Evolutionary conservation across 2,113 vertebrate species (phyloP), one percentile per base, ranked within the genome.

Genomic region (Crotophaga sulcirostris): DNA sequence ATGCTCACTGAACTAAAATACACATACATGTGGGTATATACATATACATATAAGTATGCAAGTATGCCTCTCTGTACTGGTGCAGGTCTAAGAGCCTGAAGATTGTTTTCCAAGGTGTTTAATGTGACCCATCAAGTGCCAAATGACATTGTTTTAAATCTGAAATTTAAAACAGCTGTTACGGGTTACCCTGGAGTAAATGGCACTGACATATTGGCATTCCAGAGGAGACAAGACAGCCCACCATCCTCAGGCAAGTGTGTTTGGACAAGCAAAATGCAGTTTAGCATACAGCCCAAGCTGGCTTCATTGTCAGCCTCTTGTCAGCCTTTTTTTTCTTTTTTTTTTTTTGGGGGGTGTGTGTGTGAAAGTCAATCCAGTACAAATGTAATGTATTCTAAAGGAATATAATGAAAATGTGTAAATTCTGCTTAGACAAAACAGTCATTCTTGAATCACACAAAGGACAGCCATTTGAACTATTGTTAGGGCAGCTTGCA

Each of bases 1-100:
- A 4, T 55, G 14, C 18, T 59, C 26, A 8, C 33, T 72, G 44
- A 81, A 74, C 11, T 34, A 16, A 83, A 80, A 49, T 23, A 34
- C 8, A 55, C 7, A 18, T 7, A 4, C 28, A 54, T 40, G 16
- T 72, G 16, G 6, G 9, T 9, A 33, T 38, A 33, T 33, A 29
- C 8, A n/a, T 25, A 36, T 25, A 36, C 4, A 31, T 9, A 2
- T 5, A 42, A 17, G 16, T 13, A 17, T 19, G 18, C 55, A 36
- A 0, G 0, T 23, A 17, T 25, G 14, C 7, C 28, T 73, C 9
- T 66, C 4, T 1, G 2, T n/a, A 24, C 40, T 47, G 36, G 17
- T 62, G 20, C 40, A 47, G 26, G 9, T 52, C 52, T 40, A 25
- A 91, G 29, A 40, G n/a, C 6, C 2, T 36, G 26, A 82, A 64